These are phyloP conservation scores for Nothocercus nigrocapillus DNA, from an alignment of 2,113 vertebrate genomes.

Conservation along the genomic window DNA sequence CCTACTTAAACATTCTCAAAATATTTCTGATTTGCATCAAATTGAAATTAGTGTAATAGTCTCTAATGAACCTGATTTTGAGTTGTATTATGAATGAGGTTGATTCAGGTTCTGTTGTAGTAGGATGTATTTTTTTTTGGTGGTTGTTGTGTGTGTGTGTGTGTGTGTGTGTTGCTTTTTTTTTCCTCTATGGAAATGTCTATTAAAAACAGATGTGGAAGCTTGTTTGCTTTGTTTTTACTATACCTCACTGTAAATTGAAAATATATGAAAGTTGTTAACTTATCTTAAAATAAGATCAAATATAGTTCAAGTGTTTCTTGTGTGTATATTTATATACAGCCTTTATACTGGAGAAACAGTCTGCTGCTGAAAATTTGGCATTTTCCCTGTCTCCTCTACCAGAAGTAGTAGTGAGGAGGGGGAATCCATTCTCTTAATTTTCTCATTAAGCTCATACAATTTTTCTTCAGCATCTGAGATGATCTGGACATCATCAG, in stretches of 20 bases:
- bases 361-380: neutral
- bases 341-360: neutral
- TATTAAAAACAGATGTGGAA: neutral
- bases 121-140: neutral
- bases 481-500: neutral
- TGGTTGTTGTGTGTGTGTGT: too few species aligned
- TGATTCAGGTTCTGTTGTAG: neutral
- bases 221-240: neutral
- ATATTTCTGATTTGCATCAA: neutral
- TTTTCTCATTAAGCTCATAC: neutral
- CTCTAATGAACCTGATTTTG: neutral
- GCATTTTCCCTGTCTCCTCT: neutral
- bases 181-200: neutral
- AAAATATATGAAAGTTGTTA: too few species aligned
- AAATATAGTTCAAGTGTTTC: neutral
- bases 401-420: neutral
- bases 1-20: neutral
- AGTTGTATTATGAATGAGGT: neutral
- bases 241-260: too few species aligned
- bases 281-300: neutral
- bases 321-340: too few species aligned
- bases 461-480: neutral
- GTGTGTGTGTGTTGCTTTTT: neutral
- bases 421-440: fast-evolving
- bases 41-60: neutral